These are phyloP conservation scores for Choloepus hoffmanni DNA, from an alignment of 2,113 vertebrate genomes.

Conservation along the genomic window DNA sequence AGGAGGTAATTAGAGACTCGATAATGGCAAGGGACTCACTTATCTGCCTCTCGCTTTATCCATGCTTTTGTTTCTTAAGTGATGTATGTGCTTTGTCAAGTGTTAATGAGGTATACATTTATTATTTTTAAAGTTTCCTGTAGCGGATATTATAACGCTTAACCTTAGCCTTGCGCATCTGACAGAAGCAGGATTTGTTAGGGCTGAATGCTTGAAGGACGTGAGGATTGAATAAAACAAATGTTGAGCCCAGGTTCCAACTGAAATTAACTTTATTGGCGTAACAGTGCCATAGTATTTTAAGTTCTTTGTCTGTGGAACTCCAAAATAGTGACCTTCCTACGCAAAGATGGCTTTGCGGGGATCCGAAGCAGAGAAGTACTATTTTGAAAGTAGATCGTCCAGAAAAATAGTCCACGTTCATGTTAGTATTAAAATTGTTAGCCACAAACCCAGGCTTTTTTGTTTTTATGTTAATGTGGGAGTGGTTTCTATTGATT, in stretches of 20 bases:
- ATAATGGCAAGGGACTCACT: too few relatives aligned
- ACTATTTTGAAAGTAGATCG: neutral
- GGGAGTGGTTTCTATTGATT: neutral
- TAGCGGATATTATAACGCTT: accelerated
- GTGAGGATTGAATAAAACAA: neutral
- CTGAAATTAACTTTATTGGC: neutral
- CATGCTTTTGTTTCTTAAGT: neutral
- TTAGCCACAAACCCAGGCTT: too few relatives aligned
- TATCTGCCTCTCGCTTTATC: neutral
- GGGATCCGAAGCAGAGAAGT: neutral
- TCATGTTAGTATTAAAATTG: neutral
- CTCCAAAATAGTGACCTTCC: neutral
- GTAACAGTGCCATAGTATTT: neutral
- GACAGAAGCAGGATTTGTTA: neutral
- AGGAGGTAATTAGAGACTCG: constrained; percentile 87
- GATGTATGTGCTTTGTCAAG: neutral
- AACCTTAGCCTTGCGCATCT: neutral
- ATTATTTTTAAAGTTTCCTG: neutral
- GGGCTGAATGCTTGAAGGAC: neutral
- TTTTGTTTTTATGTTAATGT: neutral
- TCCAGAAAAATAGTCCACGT: neutral
- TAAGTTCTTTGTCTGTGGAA: neutral
- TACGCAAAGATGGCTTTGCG: neutral
- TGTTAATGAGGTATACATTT: too few relatives aligned
- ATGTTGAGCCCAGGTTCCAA: neutral